Evolutionary conservation across 2,797 vertebrate species (phyloP).

Genomic region (Selene dorsalis): DNA sequence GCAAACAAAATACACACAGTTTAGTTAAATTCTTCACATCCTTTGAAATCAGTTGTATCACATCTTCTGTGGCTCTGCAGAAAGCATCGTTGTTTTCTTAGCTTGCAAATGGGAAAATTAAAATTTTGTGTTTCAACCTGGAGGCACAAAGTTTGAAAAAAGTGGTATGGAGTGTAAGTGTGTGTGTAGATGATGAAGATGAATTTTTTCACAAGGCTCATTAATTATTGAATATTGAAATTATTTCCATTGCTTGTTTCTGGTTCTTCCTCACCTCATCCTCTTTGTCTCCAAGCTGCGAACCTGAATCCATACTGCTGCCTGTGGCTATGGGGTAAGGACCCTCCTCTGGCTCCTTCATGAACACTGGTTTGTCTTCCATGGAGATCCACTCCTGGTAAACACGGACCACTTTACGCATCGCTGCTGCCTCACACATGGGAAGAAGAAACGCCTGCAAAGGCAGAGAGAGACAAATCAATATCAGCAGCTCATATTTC

Average conservation of each 20-base stretch:
- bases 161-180: neutral
- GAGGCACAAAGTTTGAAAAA: neutral
- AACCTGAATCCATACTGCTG: constrained; percentile 70
- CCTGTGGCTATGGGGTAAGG: constrained; percentile 72
- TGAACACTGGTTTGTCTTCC: constrained; percentile 97
- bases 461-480: constrained; percentile 2
- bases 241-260: neutral
- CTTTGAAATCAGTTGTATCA: neutral
- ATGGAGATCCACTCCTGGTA: constrained; percentile 99
- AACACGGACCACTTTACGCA: constrained; percentile 97
- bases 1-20: constrained; percentile 26
- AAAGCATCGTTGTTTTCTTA: neutral
- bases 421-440: constrained; percentile 97
- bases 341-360: constrained; percentile 94
- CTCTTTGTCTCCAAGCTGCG: constrained; percentile 82
- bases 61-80: too few relatives aligned
- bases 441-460: constrained; percentile 95
- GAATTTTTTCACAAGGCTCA: too few relatives aligned
- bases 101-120: neutral
- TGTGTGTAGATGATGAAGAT: neutral
- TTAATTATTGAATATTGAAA: neutral
- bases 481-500: neutral
- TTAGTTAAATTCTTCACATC: too few relatives aligned
- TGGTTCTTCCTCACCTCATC: constrained; percentile 85
- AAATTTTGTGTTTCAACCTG: neutral